Evolutionary conservation across 2,113 vertebrate genomes (phyloP).

Genomic region (Stegastes partitus): DNA sequence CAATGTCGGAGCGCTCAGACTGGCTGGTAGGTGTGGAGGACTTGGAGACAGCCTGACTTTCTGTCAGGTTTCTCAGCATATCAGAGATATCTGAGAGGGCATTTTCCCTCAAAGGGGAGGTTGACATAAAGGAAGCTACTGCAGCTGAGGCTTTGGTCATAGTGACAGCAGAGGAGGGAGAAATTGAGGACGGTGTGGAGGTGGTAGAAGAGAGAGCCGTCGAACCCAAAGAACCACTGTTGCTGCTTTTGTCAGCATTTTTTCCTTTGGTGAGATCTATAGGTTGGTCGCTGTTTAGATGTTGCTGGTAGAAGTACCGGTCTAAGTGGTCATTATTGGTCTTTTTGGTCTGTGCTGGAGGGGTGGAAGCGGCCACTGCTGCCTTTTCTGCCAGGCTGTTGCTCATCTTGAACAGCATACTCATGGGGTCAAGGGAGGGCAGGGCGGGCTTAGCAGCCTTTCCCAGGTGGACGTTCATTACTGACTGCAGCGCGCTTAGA

Average conservation of each 20-base stretch:
- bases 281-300: conserved; percentile 94
- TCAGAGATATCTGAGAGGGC: conserved; percentile 99
- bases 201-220: conserved; percentile 92
- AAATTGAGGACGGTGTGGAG: conserved; percentile 92
- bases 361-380: conserved; percentile 91
- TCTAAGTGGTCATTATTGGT: conserved; percentile 90
- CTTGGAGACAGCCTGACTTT: conserved; percentile 94
- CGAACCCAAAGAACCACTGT: conserved; percentile 91
- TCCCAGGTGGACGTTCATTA: conserved; percentile 98
- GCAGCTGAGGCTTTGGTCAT: conserved; percentile 95
- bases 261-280: conserved; percentile 99
- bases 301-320: conserved; percentile 95
- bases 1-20: conserved; percentile 96
- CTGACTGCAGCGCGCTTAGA: conserved; percentile 97
- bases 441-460: conserved; percentile 97
- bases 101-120: conserved; percentile 96
- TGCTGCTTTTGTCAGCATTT: conserved; percentile 85
- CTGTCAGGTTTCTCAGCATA: conserved; percentile 99
- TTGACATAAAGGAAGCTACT: conserved; percentile 97
- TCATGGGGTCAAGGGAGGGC: conserved; percentile 97
- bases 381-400: conserved; percentile 98
- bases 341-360: conserved; percentile 94
- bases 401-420: conserved; percentile 99
- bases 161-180: conserved; percentile 92
- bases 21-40: conserved; percentile 97